A percentile compares a stretch with the other conserved stretches of the same genome.
Conservation (phyloP, 2,888 invertebrate genomes). For the Geotrupes spiniger region DNA sequence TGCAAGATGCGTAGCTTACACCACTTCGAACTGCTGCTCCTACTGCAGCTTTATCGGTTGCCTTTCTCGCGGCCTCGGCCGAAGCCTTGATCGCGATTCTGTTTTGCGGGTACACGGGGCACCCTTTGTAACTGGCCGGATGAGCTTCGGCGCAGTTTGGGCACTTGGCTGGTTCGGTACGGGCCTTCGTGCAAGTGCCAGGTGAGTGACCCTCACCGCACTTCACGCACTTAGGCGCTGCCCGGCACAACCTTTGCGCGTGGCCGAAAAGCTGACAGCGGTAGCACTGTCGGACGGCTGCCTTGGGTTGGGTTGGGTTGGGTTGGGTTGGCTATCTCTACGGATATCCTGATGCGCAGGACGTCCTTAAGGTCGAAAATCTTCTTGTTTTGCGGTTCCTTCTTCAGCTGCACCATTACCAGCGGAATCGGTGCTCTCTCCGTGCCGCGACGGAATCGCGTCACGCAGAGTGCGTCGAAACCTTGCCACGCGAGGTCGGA, state of each 20-base stretch:
- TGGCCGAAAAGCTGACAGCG: slow-evolving; percentile 53
- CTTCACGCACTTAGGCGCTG: slow-evolving; percentile 46
- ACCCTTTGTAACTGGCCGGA: slow-evolving; percentile 45
- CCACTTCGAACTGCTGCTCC: too few relatives aligned
- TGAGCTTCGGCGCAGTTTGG: slow-evolving; percentile 46
- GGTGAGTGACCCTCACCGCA: slow-evolving; percentile 48
- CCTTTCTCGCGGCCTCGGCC: too few relatives aligned
- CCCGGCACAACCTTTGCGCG: slow-evolving; percentile 47
- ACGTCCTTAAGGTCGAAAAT: not conserved
- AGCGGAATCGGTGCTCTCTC: not conserved
- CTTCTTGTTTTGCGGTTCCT: not conserved
- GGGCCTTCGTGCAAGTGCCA: slow-evolving; percentile 40
- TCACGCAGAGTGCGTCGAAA: too few relatives aligned
- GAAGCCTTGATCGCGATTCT: too few relatives aligned
- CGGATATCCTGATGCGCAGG: not conserved
- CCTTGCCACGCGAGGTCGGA: too few relatives aligned
- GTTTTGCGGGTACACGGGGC: too few relatives aligned
- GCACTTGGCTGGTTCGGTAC: slow-evolving; percentile 41
- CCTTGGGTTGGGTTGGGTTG: too few relatives aligned
- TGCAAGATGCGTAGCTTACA: too few relatives aligned
- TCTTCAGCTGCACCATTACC: not conserved
- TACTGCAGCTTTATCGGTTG: too few relatives aligned
- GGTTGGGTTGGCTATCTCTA: slow-evolving; percentile 7
- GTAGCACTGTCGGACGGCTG: slow-evolving; percentile 46
- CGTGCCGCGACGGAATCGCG: too few relatives aligned